Conservation (phyloP, 2,888 invertebrate genomes). For the Ethmia dodecea region DNA sequence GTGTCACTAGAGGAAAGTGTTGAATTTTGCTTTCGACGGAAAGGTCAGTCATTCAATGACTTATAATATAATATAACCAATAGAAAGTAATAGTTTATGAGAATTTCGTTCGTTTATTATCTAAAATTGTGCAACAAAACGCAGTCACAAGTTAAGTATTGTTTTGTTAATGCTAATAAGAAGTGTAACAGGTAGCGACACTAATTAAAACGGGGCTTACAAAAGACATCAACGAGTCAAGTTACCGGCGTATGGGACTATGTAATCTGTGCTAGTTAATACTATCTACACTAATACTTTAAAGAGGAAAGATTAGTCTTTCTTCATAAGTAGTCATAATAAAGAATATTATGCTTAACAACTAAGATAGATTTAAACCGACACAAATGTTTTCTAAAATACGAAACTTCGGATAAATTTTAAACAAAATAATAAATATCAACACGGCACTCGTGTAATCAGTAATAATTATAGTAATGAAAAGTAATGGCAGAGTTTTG, state of each 20-base stretch:
- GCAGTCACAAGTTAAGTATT: conserved; percentile 1
- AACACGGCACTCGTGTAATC: conserved; percentile 5
- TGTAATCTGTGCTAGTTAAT: too few species aligned
- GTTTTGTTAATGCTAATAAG: conserved; percentile 7
- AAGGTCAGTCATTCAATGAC: conserved; percentile 44
- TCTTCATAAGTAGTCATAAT: too few species aligned
- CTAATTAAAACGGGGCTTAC: conserved; percentile 15
- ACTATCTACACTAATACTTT: too few species aligned
- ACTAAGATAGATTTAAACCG: too few species aligned
- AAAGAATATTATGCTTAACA: too few species aligned
- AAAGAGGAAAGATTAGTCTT: too few species aligned
- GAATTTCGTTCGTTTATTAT: conserved; percentile 32
- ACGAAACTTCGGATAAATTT: too few species aligned
- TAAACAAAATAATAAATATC: too few species aligned
- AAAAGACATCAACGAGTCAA: conserved; percentile 30
- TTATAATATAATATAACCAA: conserved; percentile 31
- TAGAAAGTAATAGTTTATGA: conserved; percentile 66
- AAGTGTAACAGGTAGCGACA: conserved; percentile 4
- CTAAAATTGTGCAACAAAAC: conserved; percentile 1
- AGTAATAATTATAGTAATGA: conserved; percentile 8
- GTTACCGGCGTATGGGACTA: not conserved
- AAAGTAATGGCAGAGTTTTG: conserved; percentile 9
- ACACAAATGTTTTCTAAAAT: too few species aligned
- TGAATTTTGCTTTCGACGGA: conserved; percentile 71
- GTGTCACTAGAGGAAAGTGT: conserved; percentile 69